Evolutionary conservation across 2,113 vertebrate species (phyloP), one percentile per base, ranked within the genome.

Genomic region (Promerops cafer): DNA sequence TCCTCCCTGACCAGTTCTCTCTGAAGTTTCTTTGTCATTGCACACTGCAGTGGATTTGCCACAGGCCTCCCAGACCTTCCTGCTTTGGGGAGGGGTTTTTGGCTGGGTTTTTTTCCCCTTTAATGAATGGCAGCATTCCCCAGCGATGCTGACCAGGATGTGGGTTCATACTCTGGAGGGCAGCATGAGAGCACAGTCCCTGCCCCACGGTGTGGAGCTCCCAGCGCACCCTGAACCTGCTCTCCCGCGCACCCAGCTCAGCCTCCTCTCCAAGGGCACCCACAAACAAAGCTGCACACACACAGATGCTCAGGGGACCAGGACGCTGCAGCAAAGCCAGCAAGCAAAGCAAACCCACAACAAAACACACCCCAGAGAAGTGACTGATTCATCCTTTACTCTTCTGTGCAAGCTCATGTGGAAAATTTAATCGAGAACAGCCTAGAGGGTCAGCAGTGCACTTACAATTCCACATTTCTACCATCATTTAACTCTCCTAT

Each of bases 161-260:
- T 87, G 69, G 35, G 74, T 4, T 79, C 66, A 60, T 83, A 69
- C 94, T 94, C 94, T 94, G 95, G 92, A 97, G 95, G 96, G 95
- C 95, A 97, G 94, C 94, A 92, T 63, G 86, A 61, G 63, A 94
- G 93, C 75, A 64, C 78, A 45, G 74, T 22, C 56, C 77, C 81
- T 61, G 66, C 63, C 61, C 53, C 1, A 3, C 7, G 84, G 16
- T 24, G 54, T 2, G 8, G 17, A 42, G 52, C 37, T 53, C 30
- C 6, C 28, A 86, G 59, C 75, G 69, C 66, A 64, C 20, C 18
- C 81, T n/a, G 47, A 54, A 7, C 30, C 30, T 71, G 60, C 47
- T 50, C n/a, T 53, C 7, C 53, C 33, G 18, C 5, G 64, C 63
- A 22, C n/a, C 84, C 54, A 87, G 72, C 78, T 85, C 50, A 23